Base-by-base conservation (phyloP, 2,888 invertebrate genomes). In the Pheosia tremula region DNA sequence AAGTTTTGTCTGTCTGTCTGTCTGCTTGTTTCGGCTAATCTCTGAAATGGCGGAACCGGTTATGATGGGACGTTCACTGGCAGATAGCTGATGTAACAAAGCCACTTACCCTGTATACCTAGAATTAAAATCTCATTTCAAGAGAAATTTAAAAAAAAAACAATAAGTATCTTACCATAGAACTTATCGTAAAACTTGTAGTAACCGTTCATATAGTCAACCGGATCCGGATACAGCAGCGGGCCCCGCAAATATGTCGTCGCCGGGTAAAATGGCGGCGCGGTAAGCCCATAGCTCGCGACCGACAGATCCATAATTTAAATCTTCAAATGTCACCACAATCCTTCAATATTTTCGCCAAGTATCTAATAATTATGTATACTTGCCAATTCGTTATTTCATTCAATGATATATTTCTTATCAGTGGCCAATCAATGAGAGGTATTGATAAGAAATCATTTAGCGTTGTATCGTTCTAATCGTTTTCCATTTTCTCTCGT, bases 241-340 rank as follows among this genome's bases (percentile, higher is more conserved):
- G 85, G 83, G 39, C 71, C 75, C 36, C 79, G 70, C 66, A 88
- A 79, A 75, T 86, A 91, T 62, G 90, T 82, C 69, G 90, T 69
- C 66, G 90, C 75, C 0, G 85, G 78, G 57, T 86, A 91, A 63
- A 80, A 83, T 36, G 83, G 84, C 59, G 81, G 63, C 57, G 79
- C 24, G 24, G 24, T 67, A 66, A 83, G 88, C 11, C 82, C 78
- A 58, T 82, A 84, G 11, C 75, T 81, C 6, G 83, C 77, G 10
- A 88, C 77, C 3, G 84, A 74, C 67, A 91, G 72, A 81, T 91
- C 85, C 91, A 91, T 91, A 47, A 72, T 24, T 78, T 64, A 71
- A 79, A 78, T 84, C 83, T 59, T 59, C 58, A 47, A 69, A 75
- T 70, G 87, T 86, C 83, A 68, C 37, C 36, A 36, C 74, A 75